Evolutionary conservation across 1,140 invertebrate genomes (phyloP).

Genomic region (Planococcus citri): DNA sequence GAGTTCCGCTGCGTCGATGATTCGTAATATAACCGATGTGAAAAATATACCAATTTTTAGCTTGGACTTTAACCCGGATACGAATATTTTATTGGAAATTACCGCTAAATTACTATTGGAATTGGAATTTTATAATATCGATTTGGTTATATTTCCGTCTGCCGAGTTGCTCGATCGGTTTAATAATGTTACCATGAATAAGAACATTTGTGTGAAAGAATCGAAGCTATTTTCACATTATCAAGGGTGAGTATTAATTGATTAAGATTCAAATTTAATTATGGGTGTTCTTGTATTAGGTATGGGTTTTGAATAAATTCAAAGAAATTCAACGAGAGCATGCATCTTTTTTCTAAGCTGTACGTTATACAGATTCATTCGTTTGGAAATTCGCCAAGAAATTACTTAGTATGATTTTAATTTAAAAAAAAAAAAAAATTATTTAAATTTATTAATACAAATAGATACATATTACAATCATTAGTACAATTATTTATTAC

Average conservation of each 20-base stretch:
- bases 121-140: background rate
- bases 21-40: background rate
- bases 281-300: too few relatives aligned
- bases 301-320: too few relatives aligned
- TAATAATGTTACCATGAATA: background rate
- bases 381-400: too few relatives aligned
- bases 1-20: background rate
- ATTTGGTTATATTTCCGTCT: background rate
- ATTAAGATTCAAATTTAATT: background rate
- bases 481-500: too few relatives aligned
- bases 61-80: background rate
- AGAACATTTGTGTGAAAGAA: constrained; percentile 4
- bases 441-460: too few relatives aligned
- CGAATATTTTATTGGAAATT: background rate
- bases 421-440: too few relatives aligned
- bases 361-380: too few relatives aligned
- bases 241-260: background rate
- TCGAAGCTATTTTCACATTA: background rate
- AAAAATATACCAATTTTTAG: background rate
- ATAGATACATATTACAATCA: too few relatives aligned
- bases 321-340: too few relatives aligned
- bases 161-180: background rate
- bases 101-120: background rate
- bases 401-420: too few relatives aligned
- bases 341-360: too few relatives aligned